Conservation (phyloP, 2,113 vertebrate species). For the Poeciliopsis retropinna region DNA sequence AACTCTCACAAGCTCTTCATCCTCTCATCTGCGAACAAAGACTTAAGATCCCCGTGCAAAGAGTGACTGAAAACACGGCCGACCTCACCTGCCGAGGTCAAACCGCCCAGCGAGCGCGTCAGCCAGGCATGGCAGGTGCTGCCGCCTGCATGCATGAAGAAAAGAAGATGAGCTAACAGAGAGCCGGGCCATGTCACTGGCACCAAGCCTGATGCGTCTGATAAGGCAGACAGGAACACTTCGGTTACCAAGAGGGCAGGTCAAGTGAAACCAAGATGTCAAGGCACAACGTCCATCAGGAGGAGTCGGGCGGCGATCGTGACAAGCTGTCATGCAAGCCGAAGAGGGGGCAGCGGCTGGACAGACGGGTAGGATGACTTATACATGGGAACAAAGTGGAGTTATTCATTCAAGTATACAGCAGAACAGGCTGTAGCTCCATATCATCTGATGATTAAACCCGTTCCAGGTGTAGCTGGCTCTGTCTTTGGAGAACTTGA, state of each 20-base stretch:
- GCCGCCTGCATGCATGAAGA: slow-evolving; percentile 22
- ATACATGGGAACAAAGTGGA: slow-evolving; percentile 39
- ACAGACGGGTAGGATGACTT: slow-evolving; percentile 15
- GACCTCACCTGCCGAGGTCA: slow-evolving; percentile 40
- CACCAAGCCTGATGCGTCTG: slow-evolving; percentile 39
- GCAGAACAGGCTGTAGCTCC: slow-evolving; percentile 36
- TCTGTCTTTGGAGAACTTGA: slow-evolving; percentile 55
- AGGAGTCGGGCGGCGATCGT: slow-evolving; percentile 23
- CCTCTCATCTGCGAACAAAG: slow-evolving; percentile 11
- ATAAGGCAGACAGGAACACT: slow-evolving; percentile 68
- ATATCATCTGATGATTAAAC: slow-evolving; percentile 54
- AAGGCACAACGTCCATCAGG: slow-evolving; percentile 46
- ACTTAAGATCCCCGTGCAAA: slow-evolving; percentile 15
- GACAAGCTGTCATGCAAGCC: slow-evolving; percentile 39
- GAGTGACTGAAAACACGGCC: slow-evolving; percentile 42
- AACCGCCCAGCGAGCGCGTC: slow-evolving; percentile 12
- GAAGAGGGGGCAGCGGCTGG: slow-evolving; percentile 20
- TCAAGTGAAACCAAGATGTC: slow-evolving; percentile 72
- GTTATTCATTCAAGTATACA: slow-evolving; percentile 55
- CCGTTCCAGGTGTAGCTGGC: slow-evolving; percentile 46
- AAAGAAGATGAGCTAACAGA: slow-evolving; percentile 47
- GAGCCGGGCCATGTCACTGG: slow-evolving; percentile 46
- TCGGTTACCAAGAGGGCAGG: slow-evolving; percentile 65
- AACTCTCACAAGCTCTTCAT: slow-evolving; percentile 33
- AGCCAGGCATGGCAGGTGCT: slow-evolving; percentile 23